phyloP scores from a whole-genome alignment of 1,140 invertebrate species.

The Neocloeon triangulifer region DNA sequence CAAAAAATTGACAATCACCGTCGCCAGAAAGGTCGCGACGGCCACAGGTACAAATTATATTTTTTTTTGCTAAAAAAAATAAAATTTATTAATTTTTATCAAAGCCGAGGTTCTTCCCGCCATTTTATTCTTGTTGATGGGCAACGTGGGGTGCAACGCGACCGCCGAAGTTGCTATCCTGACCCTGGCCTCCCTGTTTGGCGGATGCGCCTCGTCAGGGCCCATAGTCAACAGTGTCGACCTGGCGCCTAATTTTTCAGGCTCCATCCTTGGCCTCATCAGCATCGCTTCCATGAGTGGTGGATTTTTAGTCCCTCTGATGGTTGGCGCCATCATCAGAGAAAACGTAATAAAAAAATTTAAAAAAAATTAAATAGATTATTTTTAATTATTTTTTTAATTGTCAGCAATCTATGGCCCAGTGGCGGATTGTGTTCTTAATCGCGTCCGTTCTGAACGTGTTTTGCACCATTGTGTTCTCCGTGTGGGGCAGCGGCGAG shows the following conservation, averaged over 20 bases:
- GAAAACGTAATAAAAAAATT: constrained; percentile 25
- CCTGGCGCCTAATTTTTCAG: constrained; percentile 43
- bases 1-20: neutral
- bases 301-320: constrained; percentile 30
- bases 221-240: constrained; percentile 36
- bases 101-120: constrained; percentile 4
- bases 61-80: no score
- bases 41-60: neutral
- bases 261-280: constrained; percentile 28
- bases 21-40: neutral
- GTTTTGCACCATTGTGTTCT: constrained; percentile 2
- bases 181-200: constrained; percentile 29
- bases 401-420: constrained; percentile 33
- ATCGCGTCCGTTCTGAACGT: constrained; percentile 18
- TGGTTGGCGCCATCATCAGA: constrained; percentile 32
- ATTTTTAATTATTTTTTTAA: constrained; percentile 1
- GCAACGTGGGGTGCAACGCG: constrained; percentile 35
- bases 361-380: neutral
- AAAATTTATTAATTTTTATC: no score
- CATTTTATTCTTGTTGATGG: constrained; percentile 23
- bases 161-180: constrained; percentile 31
- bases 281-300: constrained; percentile 23
- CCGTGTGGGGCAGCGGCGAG: constrained; percentile 28
- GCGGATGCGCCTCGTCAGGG: constrained; percentile 39
- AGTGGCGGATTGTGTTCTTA: constrained; percentile 39